These are phyloP conservation scores for Eubasilissa splendida DNA, from an alignment of 2,888 invertebrate genomes.

Conservation along the genomic window DNA sequence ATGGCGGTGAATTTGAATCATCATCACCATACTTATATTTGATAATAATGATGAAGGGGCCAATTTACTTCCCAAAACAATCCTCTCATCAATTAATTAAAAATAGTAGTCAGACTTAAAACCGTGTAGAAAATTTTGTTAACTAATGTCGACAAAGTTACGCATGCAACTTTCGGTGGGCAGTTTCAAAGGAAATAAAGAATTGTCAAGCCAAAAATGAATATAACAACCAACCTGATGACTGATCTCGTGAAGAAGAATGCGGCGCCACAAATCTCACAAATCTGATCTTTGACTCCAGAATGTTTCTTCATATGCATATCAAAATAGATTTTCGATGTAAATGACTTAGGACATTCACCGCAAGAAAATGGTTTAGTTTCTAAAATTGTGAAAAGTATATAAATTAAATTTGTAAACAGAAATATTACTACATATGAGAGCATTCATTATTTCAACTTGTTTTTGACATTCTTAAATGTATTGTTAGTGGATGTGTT, in stretches of 20 bases:
- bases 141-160: neutral
- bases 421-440: too few species aligned
- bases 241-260: constrained; percentile 71
- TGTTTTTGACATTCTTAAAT: too few species aligned
- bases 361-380: constrained; percentile 69
- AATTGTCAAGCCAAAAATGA: neutral
- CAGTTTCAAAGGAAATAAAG: too few species aligned
- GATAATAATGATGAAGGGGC: too few species aligned
- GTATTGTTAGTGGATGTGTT: too few species aligned
- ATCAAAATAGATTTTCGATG: constrained; percentile 67
- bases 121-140: neutral
- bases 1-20: too few species aligned
- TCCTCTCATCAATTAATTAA: too few species aligned
- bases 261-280: constrained; percentile 71
- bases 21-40: too few species aligned
- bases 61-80: too few species aligned
- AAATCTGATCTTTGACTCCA: constrained; percentile 71
- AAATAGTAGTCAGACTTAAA: too few species aligned
- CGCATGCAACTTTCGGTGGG: neutral
- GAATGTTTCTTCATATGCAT: constrained; percentile 69
- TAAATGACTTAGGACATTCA: constrained; percentile 69
- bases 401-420: neutral
- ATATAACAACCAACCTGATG: constrained; percentile 64
- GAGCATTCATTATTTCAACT: too few species aligned
- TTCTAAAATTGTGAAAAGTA: constrained; percentile 62